Base-by-base conservation (phyloP, 2,888 invertebrate genomes). In the Caenorhabditis imperialis region DNA sequence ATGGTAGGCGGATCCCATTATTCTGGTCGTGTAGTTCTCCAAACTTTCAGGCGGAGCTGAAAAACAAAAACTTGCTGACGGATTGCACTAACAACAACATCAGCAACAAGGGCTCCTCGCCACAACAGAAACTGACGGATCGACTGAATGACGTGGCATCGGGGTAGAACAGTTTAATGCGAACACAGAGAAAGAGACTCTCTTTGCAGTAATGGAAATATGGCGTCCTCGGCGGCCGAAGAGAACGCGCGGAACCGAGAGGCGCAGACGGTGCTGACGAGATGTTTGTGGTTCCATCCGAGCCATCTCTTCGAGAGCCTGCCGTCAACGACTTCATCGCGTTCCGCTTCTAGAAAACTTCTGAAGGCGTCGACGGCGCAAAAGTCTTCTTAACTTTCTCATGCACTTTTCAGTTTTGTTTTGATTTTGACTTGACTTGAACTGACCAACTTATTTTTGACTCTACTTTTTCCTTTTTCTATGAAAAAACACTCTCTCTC, bases 261-360 rank as follows among this genome's bases (percentile, higher is more conserved):
- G 60, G 60, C 58, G 60, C 42, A 65, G 54, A 42, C 50, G 53
- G 18, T 35, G n/a, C 53, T 53, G 58, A 51, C 50, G 25, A 53
- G 65, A 55, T 30, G 61, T 65, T 58, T 57, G 14, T 73, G 61
- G 55, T 65, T 65, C 54, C 73, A 73, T 61, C 73, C 73, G 38
- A 65, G 58, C 45, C 73, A 61, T 48, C 73, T 73, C 22, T 73
- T 73, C 48, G 55, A 27, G 50, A 53, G 53, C 51, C 30, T 22
- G 20, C 18, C 40, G 7, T 38, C 18, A n/a, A 6, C 37, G 18
- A 69, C 51, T 25, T 18, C 38, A 23, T 25, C 44, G 5, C 16
- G 16, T n/a, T 20, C 42, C 51, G 23, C 47, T 45, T 44, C 51
- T 42, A 12, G 27, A 27, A 14, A 45, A n/a, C 27, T 42, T 42